These are phyloP conservation scores for Micrasema longulum DNA, from an alignment of 1,140 invertebrate genomes.

Conservation along the genomic window DNA sequence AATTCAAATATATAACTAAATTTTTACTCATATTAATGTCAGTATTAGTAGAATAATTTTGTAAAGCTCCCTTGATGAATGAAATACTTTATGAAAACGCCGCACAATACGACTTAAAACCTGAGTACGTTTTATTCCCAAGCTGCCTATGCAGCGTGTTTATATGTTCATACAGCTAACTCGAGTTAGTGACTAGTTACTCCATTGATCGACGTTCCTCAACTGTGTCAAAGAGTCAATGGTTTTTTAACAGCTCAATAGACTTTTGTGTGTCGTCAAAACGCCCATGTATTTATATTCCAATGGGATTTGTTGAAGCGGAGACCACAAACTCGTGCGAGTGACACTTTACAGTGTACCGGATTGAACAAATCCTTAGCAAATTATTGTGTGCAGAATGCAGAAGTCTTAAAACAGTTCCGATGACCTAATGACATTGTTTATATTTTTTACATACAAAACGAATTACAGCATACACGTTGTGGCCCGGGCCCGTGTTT, in stretches of 20 bases:
- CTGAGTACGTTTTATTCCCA: no score
- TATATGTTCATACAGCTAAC: no score
- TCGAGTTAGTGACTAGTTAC: no score
- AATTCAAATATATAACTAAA: no score
- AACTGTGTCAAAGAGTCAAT: slow-evolving; percentile 14
- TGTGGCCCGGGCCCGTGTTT: no score
- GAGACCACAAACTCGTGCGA: slow-evolving; percentile 1
- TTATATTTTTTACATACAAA: slow-evolving; percentile 46
- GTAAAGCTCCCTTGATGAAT: background rate
- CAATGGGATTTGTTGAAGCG: slow-evolving; percentile 9
- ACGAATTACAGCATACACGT: slow-evolving; percentile 18
- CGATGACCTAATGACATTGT: slow-evolving; percentile 50
- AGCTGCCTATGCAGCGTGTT: no score
- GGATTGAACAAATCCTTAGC: no score
- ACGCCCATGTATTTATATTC: slow-evolving; percentile 30
- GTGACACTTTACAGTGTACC: no score
- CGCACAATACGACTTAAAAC: no score
- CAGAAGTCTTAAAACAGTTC: slow-evolving; percentile 45
- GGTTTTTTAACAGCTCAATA: slow-evolving; percentile 1
- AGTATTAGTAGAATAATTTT: background rate
- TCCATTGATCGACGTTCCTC: background rate
- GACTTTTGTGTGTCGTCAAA: slow-evolving; percentile 26
- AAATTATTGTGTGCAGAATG: no score
- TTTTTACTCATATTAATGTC: background rate
- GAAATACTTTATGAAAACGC: background rate